These are phyloP conservation scores for Drosophila testacea DNA, from an alignment of 2,888 invertebrate genomes.

Conservation along the genomic window DNA sequence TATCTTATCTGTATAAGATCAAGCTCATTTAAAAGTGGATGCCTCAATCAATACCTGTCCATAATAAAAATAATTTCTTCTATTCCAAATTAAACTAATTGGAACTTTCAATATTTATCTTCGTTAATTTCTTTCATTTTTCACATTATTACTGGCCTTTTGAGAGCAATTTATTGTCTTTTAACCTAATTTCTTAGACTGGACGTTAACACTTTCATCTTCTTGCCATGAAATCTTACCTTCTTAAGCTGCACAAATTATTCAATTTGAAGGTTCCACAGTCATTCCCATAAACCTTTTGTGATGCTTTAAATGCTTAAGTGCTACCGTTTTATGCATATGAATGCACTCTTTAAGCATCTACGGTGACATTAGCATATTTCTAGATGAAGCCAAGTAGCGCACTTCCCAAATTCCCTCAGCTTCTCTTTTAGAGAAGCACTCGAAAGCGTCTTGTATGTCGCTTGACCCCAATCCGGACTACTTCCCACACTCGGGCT, in stretches of 20 bases:
- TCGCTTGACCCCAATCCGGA: slow-evolving; percentile 32
- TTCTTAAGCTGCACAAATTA: slow-evolving; percentile 47
- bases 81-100: slow-evolving; percentile 22
- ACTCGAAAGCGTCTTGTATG: slow-evolving; percentile 5
- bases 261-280: slow-evolving; percentile 33
- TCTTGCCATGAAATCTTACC: slow-evolving; percentile 8
- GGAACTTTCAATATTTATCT: slow-evolving; percentile 21
- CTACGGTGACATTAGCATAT: slow-evolving; percentile 46
- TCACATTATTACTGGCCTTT: slow-evolving; percentile 1
- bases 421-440: not conserved
- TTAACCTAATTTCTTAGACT: slow-evolving; percentile 42
- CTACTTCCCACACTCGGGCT: slow-evolving; percentile 26
- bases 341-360: slow-evolving; percentile 36
- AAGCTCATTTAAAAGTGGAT: not conserved
- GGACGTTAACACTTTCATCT: slow-evolving; percentile 52
- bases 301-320: slow-evolving; percentile 41
- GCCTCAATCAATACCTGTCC: slow-evolving; percentile 27
- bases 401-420: slow-evolving; percentile 1
- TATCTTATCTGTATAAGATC: not conserved
- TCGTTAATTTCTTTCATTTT: slow-evolving; percentile 4
- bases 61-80: not conserved
- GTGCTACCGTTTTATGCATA: slow-evolving; percentile 69
- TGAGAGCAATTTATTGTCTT: slow-evolving; percentile 23
- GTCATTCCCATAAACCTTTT: slow-evolving; percentile 38
- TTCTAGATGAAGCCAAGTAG: slow-evolving; percentile 28